Conservation (phyloP, 1,140 invertebrate species). For the Drosophila sp. region DNA sequence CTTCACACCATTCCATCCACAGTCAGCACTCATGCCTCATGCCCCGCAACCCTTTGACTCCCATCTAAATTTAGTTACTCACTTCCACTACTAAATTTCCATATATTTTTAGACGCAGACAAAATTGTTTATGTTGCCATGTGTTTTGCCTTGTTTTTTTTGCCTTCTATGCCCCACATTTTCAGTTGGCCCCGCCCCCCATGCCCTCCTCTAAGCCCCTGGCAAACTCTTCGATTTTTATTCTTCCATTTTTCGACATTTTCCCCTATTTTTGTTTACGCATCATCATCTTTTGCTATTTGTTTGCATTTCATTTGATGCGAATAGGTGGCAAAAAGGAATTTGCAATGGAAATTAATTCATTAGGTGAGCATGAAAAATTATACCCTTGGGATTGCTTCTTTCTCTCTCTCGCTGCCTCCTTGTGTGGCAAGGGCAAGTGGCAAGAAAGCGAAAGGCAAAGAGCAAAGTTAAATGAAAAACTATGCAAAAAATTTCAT, state of each 20-base stretch:
- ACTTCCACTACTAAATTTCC: conserved; percentile 25
- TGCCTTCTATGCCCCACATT: conserved; percentile 11
- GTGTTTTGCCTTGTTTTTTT: conserved; percentile 51
- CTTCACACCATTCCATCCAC: background rate
- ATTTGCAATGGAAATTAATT: conserved; percentile 79
- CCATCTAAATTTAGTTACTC: conserved; percentile 56
- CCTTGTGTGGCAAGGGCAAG: background rate
- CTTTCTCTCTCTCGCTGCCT: background rate
- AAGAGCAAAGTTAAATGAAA: conserved; percentile 2
- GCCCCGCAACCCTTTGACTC: background rate
- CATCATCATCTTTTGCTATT: conserved; percentile 53
- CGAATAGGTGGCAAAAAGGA: conserved; percentile 52
- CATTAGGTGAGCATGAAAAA: conserved; percentile 43
- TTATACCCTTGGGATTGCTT: conserved; percentile 11
- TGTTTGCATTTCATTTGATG: conserved; percentile 76
- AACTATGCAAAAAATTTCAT: conserved; percentile 4
- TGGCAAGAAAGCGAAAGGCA: background rate
- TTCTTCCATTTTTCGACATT: conserved; percentile 41
- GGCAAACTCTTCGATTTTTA: conserved; percentile 10
- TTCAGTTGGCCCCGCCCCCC: background rate
- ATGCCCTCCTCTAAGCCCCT: background rate
- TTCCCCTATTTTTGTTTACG: conserved; percentile 48
- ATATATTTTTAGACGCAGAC: conserved; percentile 57
- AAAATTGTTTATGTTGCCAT: conserved; percentile 70
- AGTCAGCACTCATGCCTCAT: conserved; percentile 6